phyloP scores from a whole-genome alignment of 2,888 invertebrate species.

The Ichneumoninae sp. region DNA sequence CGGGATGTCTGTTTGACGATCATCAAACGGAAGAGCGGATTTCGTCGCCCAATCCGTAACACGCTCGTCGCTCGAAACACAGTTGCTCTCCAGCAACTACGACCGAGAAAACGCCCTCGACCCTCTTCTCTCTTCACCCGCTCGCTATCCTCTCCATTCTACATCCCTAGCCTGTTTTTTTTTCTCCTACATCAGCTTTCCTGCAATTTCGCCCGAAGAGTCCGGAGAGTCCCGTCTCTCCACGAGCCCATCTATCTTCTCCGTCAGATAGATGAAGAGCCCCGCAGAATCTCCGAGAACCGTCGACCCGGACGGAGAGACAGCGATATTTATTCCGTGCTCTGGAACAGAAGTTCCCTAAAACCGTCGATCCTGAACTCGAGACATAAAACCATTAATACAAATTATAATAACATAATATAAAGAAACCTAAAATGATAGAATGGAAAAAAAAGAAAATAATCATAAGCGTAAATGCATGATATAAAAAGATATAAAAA shows the following conservation, averaged over 20 bases:
- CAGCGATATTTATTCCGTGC: not conserved
- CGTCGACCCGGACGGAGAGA: too few relatives aligned
- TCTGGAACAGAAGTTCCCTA: too few relatives aligned
- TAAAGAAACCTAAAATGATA: too few relatives aligned
- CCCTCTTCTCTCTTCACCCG: not conserved
- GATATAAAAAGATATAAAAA: not conserved
- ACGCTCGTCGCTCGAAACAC: not conserved
- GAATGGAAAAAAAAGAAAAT: not conserved
- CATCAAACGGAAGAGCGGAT: not conserved
- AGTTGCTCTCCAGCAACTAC: slow-evolving; percentile 4
- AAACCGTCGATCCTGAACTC: too few relatives aligned
- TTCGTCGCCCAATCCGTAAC: not conserved
- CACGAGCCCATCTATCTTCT: too few relatives aligned
- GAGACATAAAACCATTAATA: too few relatives aligned
- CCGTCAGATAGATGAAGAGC: too few relatives aligned
- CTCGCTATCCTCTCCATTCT: not conserved
- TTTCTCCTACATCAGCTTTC: not conserved
- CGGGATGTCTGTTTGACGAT: too few relatives aligned
- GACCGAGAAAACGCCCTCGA: slow-evolving; percentile 2
- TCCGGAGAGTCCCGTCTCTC: too few relatives aligned
- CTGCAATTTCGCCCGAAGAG: slow-evolving; percentile 4
- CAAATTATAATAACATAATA: too few relatives aligned
- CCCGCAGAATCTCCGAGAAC: too few relatives aligned
- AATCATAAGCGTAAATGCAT: too few relatives aligned
- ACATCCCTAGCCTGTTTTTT: not conserved